Percentiles rank a stretch among this genome's conserved stretches.
phyloP scores from a whole-genome alignment of 1,140 invertebrate species.

The Pseudomyrmex dendroicus region DNA sequence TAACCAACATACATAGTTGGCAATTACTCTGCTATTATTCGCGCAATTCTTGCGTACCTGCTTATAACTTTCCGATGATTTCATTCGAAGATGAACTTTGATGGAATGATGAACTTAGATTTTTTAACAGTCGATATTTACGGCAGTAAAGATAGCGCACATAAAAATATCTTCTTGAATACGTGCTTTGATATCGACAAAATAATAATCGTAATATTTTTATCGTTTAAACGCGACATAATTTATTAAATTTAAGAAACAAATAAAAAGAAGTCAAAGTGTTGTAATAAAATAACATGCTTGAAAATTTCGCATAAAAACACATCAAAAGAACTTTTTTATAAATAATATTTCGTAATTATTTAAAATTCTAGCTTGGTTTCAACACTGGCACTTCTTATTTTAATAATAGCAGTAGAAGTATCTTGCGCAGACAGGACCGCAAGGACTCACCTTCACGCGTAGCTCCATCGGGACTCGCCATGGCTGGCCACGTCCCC shows the following conservation, averaged over 20 bases:
- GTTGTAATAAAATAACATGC: neutral
- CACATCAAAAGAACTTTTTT: no score
- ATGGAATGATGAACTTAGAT: neutral
- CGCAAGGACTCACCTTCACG: slow-evolving; percentile 61
- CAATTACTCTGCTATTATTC: slow-evolving; percentile 47
- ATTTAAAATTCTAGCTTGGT: neutral
- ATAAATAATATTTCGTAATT: no score
- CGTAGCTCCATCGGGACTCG: slow-evolving; percentile 30
- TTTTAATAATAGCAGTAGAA: neutral
- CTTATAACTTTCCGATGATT: neutral
- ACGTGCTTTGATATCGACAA: no score
- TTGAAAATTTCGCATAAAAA: neutral
- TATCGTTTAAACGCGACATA: no score
- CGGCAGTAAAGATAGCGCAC: no score
- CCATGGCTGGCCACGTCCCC: slow-evolving; percentile 15
- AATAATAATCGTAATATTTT: no score
- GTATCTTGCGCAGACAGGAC: neutral
- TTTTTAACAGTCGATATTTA: no score
- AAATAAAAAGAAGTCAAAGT: no score
- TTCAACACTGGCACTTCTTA: neutral
- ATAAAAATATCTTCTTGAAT: no score
- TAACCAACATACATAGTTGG: slow-evolving; percentile 30
- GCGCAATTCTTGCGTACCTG: neutral
- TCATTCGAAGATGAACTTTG: slow-evolving; percentile 2
- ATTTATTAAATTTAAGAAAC: no score